phyloP scores from a whole-genome alignment of 1,140 invertebrate genomes.

The Pygmarrhopalites habei region DNA sequence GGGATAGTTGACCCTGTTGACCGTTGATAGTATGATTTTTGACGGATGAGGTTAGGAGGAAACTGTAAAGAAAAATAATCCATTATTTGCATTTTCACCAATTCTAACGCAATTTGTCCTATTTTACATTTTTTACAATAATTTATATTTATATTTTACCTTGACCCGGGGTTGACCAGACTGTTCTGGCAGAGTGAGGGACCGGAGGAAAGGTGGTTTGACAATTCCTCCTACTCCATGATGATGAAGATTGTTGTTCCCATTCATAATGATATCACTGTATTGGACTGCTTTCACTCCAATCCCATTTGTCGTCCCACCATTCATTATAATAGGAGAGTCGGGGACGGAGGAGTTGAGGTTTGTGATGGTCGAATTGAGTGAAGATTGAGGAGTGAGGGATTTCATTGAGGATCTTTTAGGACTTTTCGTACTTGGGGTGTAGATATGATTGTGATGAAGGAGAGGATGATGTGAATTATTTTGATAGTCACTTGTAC shows the following conservation, averaged over 20 bases:
- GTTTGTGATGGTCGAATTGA: constrained; percentile 32
- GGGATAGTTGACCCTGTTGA: constrained; percentile 7
- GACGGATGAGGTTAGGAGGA: constrained; percentile 31
- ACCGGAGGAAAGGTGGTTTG: constrained; percentile 36
- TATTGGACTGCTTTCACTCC: too few relatives aligned
- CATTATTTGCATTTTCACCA: too few relatives aligned
- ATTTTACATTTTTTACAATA: too few relatives aligned
- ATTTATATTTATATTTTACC: too few relatives aligned
- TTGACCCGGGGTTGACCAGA: constrained; percentile 34
- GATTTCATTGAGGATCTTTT: constrained; percentile 38
- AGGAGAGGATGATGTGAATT: constrained; percentile 4
- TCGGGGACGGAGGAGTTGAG: constrained; percentile 15
- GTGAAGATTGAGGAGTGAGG: constrained; percentile 34
- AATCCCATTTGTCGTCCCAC: background rate
- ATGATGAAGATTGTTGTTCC: background rate
- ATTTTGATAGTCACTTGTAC: constrained; percentile 1
- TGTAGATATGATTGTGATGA: background rate
- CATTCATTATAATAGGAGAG: constrained; percentile 16
- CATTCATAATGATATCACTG: too few relatives aligned
- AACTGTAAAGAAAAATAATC: too few relatives aligned
- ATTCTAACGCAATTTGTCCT: too few relatives aligned
- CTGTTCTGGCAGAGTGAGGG: constrained; percentile 35
- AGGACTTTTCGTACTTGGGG: constrained; percentile 26
- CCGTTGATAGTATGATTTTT: constrained; percentile 26
- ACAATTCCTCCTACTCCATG: too few relatives aligned